These are phyloP conservation scores for Venustaconcha ellipsiformis DNA, from an alignment of 1,140 invertebrate species.

Conservation along the genomic window DNA sequence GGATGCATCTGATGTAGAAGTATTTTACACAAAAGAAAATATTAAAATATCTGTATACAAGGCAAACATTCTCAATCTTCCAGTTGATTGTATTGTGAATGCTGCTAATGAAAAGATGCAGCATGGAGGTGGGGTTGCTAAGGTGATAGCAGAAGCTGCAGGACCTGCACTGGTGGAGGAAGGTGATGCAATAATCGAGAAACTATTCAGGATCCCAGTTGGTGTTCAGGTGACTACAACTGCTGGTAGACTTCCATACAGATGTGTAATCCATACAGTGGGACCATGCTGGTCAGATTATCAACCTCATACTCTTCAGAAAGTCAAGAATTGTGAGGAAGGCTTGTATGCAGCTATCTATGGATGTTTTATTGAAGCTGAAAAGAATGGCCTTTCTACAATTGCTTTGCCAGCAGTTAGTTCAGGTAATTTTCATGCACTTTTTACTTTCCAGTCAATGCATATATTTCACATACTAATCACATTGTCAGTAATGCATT, in stretches of 20 bases:
- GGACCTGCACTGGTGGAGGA: constrained; percentile 28
- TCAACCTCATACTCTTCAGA: not conserved
- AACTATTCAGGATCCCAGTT: constrained; percentile 27
- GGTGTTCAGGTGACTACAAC: constrained; percentile 29
- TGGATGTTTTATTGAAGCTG: constrained; percentile 3
- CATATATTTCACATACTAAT: too few relatives aligned
- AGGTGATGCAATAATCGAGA: constrained; percentile 20
- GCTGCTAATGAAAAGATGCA: constrained; percentile 86
- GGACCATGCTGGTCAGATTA: constrained; percentile 12
- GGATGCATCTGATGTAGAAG: not conserved
- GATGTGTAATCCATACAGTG: constrained; percentile 2
- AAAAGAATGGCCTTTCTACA: not conserved
- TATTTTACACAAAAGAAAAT: not conserved
- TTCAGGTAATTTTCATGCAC: not conserved
- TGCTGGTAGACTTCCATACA: constrained; percentile 9
- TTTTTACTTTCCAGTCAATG: too few relatives aligned
- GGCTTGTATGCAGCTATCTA: not conserved
- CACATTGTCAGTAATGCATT: too few relatives aligned
- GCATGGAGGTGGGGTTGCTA: constrained; percentile 89
- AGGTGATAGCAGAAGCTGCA: constrained; percentile 75
- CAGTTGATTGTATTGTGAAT: constrained; percentile 91
- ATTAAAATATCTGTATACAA: constrained; percentile 38
- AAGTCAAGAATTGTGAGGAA: not conserved
- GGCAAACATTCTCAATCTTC: constrained; percentile 86
- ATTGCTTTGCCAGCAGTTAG: constrained; percentile 14